A percentile compares a stretch with the other conserved stretches of the same genome.
Conservation (phyloP, 2,888 invertebrate species). For the Tryphoninae sp. region DNA sequence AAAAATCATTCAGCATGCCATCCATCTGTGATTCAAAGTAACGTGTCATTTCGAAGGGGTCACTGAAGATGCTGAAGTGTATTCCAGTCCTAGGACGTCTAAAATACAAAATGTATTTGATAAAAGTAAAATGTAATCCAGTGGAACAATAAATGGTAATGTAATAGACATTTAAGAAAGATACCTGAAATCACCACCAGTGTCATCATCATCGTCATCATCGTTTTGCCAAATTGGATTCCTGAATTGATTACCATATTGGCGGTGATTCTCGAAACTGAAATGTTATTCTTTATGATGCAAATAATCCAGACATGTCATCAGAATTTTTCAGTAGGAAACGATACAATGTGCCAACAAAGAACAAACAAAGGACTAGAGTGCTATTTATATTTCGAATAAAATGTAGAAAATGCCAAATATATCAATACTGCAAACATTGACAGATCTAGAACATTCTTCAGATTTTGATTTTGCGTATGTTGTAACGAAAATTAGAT, state of each 20-base stretch:
- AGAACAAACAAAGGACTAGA: too few relatives aligned
- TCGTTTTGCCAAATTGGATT: conserved; percentile 79
- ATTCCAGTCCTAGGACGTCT: conserved; percentile 59
- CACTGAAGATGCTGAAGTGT: conserved; percentile 83
- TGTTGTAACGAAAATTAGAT: conserved; percentile 6
- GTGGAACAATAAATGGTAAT: neutral
- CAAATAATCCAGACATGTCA: neutral
- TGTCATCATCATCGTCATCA: conserved; percentile 76
- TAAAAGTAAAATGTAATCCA: neutral
- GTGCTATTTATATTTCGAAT: too few relatives aligned
- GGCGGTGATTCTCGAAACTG: conserved; percentile 66
- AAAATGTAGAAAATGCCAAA: neutral
- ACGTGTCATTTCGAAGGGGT: conserved; percentile 84
- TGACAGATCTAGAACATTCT: conserved; percentile 33
- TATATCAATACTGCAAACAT: neutral
- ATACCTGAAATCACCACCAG: conserved; percentile 75
- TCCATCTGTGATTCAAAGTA: conserved; percentile 85
- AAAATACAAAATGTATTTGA: conserved; percentile 3
- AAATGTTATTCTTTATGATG: conserved; percentile 52
- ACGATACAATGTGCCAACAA: neutral
- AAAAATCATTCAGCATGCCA: conserved; percentile 83
- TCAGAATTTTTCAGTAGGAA: conserved; percentile 24
- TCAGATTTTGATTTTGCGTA: neutral
- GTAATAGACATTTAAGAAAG: conserved; percentile 14
- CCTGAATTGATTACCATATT: conserved; percentile 72